Evolutionary conservation across 1,140 invertebrate species (phyloP), one percentile per base, ranked within the genome.

Genomic region (Orius laevigatus): DNA sequence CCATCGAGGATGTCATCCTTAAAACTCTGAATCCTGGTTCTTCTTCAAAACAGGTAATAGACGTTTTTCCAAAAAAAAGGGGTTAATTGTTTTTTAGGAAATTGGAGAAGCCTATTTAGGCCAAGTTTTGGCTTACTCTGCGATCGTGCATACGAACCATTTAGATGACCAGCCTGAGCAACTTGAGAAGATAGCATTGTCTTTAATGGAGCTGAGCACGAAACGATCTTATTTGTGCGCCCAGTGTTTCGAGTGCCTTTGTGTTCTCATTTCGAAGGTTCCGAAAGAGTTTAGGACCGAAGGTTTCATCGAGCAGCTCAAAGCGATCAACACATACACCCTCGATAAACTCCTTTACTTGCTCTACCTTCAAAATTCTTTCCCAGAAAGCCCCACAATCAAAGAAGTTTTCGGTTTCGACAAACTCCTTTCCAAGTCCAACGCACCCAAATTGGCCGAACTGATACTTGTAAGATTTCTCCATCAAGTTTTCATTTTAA

Each of bases 81-180:
- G 69, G 60, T 51, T 64, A 69, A 57, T 77, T 86, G 5, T 81
- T 71, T 40, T 74, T 65, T 59, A 88, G 81, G 5, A 95, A 63
- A 25, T 25, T 25, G 43, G 19, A 2, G 43, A 45, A 45, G 19
- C 20, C 2, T 32, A 45, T 31, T 10, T 45, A 32, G 43, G 43
- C 2, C 43, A 45, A 33, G 11, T 45, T n/a, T 12, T 45, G 18
- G 43, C 43, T 12, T 45, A 45, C n/a, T 31, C 20, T 9, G 43
- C 43, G 3, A 10, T 45, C 5, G 25, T 45, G 8, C 20, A 45
- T 6, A 12, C 43, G 10, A 33, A 33, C 5, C 32, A 12, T 25
- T 25, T 45, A 31, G 25, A 45, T 10, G 8, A 33, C n/a, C 9
- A 25, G 9, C 25, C 43, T 3, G 32, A 19, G 5, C 11, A 12